Evolutionary conservation across 1,140 invertebrate genomes (phyloP).

Genomic region (Hyles vespertilio): DNA sequence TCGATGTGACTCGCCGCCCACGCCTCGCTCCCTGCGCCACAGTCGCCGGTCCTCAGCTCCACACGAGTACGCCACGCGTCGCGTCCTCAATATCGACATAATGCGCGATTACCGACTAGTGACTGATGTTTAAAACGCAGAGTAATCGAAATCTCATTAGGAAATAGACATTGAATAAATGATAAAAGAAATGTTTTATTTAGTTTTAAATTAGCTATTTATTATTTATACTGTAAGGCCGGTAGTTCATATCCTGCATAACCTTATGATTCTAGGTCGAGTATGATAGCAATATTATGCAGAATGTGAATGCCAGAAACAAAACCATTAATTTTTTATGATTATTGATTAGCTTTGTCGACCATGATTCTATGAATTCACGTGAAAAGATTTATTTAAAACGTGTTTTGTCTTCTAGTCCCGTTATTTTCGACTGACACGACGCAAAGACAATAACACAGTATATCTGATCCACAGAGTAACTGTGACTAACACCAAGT

Average conservation of each 20-base stretch:
- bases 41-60: background rate
- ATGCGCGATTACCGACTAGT: conserved; percentile 23
- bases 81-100: conserved; percentile 7
- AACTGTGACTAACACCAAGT: too few relatives aligned
- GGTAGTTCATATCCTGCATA: conserved; percentile 23
- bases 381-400: background rate
- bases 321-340: conserved; percentile 4
- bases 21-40: background rate
- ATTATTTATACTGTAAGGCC: conserved; percentile 32
- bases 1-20: conserved; percentile 34
- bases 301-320: conserved; percentile 6
- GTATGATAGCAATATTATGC: background rate
- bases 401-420: conserved; percentile 14
- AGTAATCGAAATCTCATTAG: conserved; percentile 48
- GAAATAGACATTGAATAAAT: conserved; percentile 30
- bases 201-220: conserved; percentile 46
- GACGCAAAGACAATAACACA: conserved; percentile 9
- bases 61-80: background rate
- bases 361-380: conserved; percentile 2
- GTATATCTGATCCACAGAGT: background rate
- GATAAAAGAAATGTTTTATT: conserved; percentile 32
- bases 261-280: conserved; percentile 1
- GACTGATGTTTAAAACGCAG: conserved; percentile 39
- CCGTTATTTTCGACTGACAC: conserved; percentile 12
- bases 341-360: conserved; percentile 9